phyloP scores from a whole-genome alignment of 2,888 invertebrate species.

The Watsonalla binaria region DNA sequence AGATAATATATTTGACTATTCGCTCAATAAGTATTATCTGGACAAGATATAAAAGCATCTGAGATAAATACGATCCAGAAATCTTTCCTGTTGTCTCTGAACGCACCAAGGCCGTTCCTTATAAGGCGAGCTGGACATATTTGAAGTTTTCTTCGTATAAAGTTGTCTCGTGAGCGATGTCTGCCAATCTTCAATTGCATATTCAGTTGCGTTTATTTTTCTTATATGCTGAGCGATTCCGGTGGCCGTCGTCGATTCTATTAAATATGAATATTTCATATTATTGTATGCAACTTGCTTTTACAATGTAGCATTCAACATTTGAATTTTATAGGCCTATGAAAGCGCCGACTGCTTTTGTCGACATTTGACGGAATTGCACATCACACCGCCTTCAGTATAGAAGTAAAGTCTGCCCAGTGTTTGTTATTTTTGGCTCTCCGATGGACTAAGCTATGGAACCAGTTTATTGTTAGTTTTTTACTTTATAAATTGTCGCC shows the following conservation, averaged over 20 bases:
- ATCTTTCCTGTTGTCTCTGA: slow-evolving; percentile 30
- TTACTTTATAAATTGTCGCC: background rate
- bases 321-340: slow-evolving; percentile 55
- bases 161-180: slow-evolving; percentile 34
- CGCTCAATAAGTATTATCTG: slow-evolving; percentile 53
- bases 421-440: background rate
- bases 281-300: slow-evolving; percentile 70
- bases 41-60: slow-evolving; percentile 51
- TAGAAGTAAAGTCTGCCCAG: background rate
- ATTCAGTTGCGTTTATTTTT: slow-evolving; percentile 43
- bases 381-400: slow-evolving; percentile 22
- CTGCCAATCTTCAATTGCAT: slow-evolving; percentile 38
- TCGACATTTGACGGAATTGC: slow-evolving; percentile 32
- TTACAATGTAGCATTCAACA: slow-evolving; percentile 60
- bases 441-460: background rate
- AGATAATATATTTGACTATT: slow-evolving; percentile 59
- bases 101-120: slow-evolving; percentile 38
- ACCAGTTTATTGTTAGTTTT: background rate
- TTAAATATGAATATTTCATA: slow-evolving; percentile 72
- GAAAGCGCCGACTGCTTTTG: slow-evolving; percentile 38
- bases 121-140: slow-evolving; percentile 19
- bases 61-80: slow-evolving; percentile 39
- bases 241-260: slow-evolving; percentile 52
- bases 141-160: slow-evolving; percentile 3
- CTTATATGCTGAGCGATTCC: slow-evolving; percentile 37